Evolutionary conservation across 2,113 vertebrate species (phyloP).

Genomic region (Dipodomys merriami): DNA sequence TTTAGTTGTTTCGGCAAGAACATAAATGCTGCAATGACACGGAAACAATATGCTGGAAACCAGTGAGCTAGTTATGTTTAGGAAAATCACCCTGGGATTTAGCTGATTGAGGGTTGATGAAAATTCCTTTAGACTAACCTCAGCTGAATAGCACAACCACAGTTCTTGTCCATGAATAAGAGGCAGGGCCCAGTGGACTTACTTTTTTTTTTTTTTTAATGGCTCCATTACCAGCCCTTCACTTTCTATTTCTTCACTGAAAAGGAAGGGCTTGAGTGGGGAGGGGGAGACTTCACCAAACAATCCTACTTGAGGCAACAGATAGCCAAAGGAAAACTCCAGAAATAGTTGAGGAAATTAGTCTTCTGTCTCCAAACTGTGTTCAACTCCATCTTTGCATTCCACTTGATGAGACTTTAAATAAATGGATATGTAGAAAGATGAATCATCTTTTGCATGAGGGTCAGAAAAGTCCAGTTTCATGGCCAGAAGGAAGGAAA

Average conservation of each 20-base stretch:
- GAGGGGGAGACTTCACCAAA: background rate
- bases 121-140: constrained; percentile 82
- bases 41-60: constrained; percentile 80
- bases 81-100: constrained; percentile 84
- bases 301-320: background rate
- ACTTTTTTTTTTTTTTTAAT: background rate
- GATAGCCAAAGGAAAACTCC: constrained; percentile 32
- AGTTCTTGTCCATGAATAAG: constrained; percentile 40
- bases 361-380: constrained; percentile 48
- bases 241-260: constrained; percentile 30
- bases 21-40: constrained; percentile 77
- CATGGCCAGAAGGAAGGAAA: background rate
- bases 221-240: constrained; percentile 15
- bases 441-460: background rate
- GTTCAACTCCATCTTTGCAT: background rate
- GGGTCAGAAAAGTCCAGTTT: constrained; percentile 32
- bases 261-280: fast-evolving
- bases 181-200: background rate
- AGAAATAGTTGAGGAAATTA: constrained; percentile 67
- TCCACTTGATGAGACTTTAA: constrained; percentile 3
- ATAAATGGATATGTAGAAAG: constrained; percentile 1
- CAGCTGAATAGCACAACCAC: constrained; percentile 49
- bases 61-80: constrained; percentile 81
- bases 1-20: background rate
- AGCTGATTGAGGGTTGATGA: constrained; percentile 79